Percentiles rank a stretch among this genome's conserved stretches.
Conservation (phyloP, 2,888 invertebrate genomes). For the Spilosoma lubricipeda region DNA sequence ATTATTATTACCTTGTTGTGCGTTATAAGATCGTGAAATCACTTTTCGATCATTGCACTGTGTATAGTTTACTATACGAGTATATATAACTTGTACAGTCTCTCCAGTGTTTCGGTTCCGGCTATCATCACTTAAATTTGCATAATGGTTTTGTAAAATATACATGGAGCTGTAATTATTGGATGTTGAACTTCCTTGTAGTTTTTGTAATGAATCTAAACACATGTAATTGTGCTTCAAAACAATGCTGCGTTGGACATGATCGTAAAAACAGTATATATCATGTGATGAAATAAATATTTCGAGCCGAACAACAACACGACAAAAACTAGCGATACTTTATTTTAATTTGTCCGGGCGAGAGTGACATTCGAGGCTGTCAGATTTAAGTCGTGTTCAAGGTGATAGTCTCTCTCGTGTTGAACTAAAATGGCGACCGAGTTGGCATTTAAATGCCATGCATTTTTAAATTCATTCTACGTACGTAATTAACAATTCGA, state of each 20-base stretch:
- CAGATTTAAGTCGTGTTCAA: slow-evolving; percentile 85
- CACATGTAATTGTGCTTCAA: slow-evolving; percentile 19
- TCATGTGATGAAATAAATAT: slow-evolving; percentile 30
- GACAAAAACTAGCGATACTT: slow-evolving; percentile 70
- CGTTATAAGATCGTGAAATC: slow-evolving; percentile 28
- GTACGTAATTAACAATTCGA: slow-evolving; percentile 82
- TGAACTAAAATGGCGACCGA: slow-evolving; percentile 82
- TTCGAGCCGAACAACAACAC: slow-evolving; percentile 45
- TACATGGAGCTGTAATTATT: slow-evolving; percentile 21
- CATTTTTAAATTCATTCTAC: slow-evolving; percentile 84
- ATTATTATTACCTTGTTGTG: slow-evolving; percentile 41
- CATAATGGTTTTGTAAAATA: slow-evolving; percentile 18
- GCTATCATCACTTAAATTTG: slow-evolving; percentile 1
- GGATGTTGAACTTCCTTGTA: slow-evolving; percentile 29
- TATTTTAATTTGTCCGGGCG: slow-evolving; percentile 77
- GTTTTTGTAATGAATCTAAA: slow-evolving; percentile 17
- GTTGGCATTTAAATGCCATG: slow-evolving; percentile 86
- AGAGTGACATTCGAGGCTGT: slow-evolving; percentile 84
- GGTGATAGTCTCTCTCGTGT: slow-evolving; percentile 83
- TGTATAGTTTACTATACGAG: too few species aligned
- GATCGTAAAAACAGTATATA: slow-evolving; percentile 28
- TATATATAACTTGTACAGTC: neutral
- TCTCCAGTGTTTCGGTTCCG: slow-evolving; percentile 1
- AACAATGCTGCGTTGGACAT: slow-evolving; percentile 22
- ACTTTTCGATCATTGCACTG: slow-evolving; percentile 27